phyloP scores from a whole-genome alignment of 2,113 vertebrate species.

The Zingel zingel region DNA sequence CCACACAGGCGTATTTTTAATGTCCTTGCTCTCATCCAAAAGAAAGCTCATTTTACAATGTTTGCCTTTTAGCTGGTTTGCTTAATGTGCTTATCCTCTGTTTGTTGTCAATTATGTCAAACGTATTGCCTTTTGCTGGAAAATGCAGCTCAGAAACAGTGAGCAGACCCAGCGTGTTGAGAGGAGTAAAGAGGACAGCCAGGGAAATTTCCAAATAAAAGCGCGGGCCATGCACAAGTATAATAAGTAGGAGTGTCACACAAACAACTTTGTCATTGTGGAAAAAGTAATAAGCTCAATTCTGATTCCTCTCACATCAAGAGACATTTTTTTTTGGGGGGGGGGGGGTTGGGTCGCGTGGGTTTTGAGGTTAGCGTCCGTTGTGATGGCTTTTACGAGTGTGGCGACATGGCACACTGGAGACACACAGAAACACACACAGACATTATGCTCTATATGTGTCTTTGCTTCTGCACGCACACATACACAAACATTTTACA shows the following conservation, averaged over 20 bases:
- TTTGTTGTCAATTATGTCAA: constrained; percentile 73
- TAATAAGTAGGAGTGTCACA: constrained; percentile 75
- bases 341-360: neutral
- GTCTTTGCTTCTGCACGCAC: constrained; percentile 8
- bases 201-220: constrained; percentile 81
- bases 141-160: constrained; percentile 58
- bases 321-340: neutral
- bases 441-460: constrained; percentile 8
- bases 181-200: constrained; percentile 55
- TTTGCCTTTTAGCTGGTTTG: constrained; percentile 62
- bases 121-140: constrained; percentile 58
- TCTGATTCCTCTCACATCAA: constrained; percentile 63
- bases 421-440: constrained; percentile 1
- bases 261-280: constrained; percentile 80
- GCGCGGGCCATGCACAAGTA: constrained; percentile 50
- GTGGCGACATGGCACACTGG: constrained; percentile 35
- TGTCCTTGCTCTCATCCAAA: constrained; percentile 18
- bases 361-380: constrained; percentile 55
- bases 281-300: constrained; percentile 78
- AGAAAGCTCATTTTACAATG: constrained; percentile 39
- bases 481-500: constrained; percentile 49
- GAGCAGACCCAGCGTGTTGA: constrained; percentile 34
- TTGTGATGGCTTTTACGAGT: constrained; percentile 57
- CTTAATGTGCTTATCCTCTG: constrained; percentile 68
- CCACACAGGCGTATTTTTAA: neutral